Base-by-base conservation (phyloP, 2,797 vertebrate species). In the Cuculus canorus region DNA sequence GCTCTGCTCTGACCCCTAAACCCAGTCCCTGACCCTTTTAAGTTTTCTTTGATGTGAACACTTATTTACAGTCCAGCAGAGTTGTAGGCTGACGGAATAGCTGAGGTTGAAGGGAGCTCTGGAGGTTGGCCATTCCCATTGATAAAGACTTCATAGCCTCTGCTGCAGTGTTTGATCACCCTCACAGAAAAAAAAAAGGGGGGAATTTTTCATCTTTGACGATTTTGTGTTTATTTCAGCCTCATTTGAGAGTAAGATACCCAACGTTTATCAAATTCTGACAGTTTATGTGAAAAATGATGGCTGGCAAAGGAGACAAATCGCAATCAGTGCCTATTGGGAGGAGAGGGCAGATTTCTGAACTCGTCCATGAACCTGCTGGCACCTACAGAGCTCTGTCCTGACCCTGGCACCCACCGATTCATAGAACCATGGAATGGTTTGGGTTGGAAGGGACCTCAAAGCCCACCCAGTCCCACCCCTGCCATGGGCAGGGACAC, bases 341-440 rank as follows among this genome's bases (percentile, higher is more conserved):
- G 37, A 32, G 37, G 69, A 37, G 63, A 43, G n/a, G 17, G 78
- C 52, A 25, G 28, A 19, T 45, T 65, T 52, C 33, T 61, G 17
- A 8, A 9, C 5, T 45, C 35, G 11, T 3, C 13, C 12, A 0
- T 1, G 52, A 68, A 6, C 25, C n/a, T n/a, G n/a, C n/a, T n/a
- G n/a, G n/a, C n/a, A n/a, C n/a, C n/a, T n/a, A n/a, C n/a, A n/a
- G n/a, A n/a, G n/a, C n/a, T n/a, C n/a, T n/a, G n/a, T n/a, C n/a
- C n/a, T n/a, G n/a, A n/a, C n/a, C n/a, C n/a, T n/a, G n/a, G n/a
- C n/a, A n/a, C n/a, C n/a, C n/a, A n/a, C n/a, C n/a, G n/a, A n/a
- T n/a, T n/a, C n/a, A n/a, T n/a, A n/a, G n/a, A n/a, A n/a, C n/a
- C n/a, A n/a, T n/a, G n/a, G n/a, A n/a, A n/a, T n/a, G n/a, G n/a